These are phyloP conservation scores for Sus cebifrons DNA, from an alignment of 2,797 vertebrate species.

Conservation along the genomic window DNA sequence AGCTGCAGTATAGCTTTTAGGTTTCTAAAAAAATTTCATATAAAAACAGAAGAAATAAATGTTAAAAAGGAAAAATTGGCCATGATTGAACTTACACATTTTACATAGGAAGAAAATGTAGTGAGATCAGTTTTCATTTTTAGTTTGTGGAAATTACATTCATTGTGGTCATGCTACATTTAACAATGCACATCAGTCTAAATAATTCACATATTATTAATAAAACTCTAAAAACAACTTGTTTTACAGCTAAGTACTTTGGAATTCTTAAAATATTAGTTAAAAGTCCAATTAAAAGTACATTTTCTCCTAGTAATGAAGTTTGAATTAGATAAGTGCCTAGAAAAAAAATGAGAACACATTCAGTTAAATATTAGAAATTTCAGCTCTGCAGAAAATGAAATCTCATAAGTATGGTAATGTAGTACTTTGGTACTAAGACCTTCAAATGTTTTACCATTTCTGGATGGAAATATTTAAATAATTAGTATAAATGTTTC, in stretches of 20 bases:
- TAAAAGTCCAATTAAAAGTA: constrained; percentile 13
- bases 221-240: constrained; percentile 49
- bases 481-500: constrained; percentile 10
- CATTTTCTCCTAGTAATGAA: not conserved
- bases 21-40: constrained; percentile 92
- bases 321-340: not conserved
- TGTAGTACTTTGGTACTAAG: constrained; percentile 29
- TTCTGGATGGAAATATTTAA: not conserved
- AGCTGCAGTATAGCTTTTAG: constrained; percentile 98
- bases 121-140: constrained; percentile 45
- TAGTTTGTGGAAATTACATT: constrained; percentile 62
- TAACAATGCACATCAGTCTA: not conserved
- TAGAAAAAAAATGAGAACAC: constrained; percentile 20
- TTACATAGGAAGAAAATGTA: not conserved
- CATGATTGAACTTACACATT: constrained; percentile 34
- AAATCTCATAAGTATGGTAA: not conserved
- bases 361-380: constrained; percentile 60
- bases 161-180: not conserved
- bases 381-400: not conserved
- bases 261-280: constrained; percentile 56
- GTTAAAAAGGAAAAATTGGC: constrained; percentile 68
- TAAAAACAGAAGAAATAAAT: constrained; percentile 65
- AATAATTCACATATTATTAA: constrained; percentile 34
- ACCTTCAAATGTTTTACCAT: not conserved
- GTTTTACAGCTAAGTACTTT: not conserved